phyloP scores from a whole-genome alignment of 2,113 vertebrate species.

The Pomatostomus ruficeps region DNA sequence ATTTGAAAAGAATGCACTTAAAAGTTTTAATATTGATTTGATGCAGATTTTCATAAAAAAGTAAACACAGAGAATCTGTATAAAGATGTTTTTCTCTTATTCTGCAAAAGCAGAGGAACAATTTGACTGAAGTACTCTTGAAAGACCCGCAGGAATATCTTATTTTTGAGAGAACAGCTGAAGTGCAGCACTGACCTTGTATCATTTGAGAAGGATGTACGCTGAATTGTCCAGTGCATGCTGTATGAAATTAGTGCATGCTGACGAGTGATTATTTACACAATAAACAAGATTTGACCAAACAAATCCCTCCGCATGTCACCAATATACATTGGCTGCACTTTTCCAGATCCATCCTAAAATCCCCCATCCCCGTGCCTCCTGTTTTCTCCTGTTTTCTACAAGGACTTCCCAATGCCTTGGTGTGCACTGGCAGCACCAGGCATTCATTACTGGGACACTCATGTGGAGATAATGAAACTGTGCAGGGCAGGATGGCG shows the following conservation, averaged over 20 bases:
- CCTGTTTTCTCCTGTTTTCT: neutral
- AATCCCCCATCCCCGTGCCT: neutral
- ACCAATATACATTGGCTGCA: neutral
- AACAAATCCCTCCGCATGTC: neutral
- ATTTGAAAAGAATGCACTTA: neutral
- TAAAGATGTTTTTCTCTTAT: neutral
- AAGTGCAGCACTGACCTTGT: neutral
- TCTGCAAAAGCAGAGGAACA: neutral
- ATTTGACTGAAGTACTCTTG: neutral
- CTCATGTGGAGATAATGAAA: constrained; percentile 6
- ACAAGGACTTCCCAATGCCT: neutral
- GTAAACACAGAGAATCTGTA: neutral
- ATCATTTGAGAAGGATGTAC: neutral
- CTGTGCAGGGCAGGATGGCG: neutral
- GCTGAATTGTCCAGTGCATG: neutral
- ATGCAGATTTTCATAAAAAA: neutral
- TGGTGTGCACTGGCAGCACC: neutral
- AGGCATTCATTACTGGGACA: constrained; percentile 5
- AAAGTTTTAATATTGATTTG: neutral
- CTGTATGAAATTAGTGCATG: neutral
- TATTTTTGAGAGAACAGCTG: neutral
- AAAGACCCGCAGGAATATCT: neutral
- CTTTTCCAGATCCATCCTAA: neutral
- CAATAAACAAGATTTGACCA: neutral
- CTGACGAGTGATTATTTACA: neutral